phyloP scores from a whole-genome alignment of 2,888 invertebrate genomes.

The Nemapogon koenigi region DNA sequence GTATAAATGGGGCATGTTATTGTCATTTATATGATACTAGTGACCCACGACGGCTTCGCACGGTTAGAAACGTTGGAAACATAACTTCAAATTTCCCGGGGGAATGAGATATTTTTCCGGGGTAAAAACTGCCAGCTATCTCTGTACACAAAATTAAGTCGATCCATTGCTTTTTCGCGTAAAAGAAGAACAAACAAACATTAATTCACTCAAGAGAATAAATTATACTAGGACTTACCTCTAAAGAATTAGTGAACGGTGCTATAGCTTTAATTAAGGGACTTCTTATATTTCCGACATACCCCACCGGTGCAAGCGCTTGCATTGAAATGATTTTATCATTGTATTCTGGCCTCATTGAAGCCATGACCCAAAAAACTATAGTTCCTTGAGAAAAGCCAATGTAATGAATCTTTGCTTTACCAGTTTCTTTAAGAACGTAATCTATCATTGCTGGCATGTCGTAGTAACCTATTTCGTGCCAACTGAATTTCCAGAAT shows the following conservation, averaged over 20 bases:
- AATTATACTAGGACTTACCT: conserved; percentile 40
- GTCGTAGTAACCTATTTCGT: conserved; percentile 79
- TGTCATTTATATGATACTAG: no score
- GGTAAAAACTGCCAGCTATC: no score
- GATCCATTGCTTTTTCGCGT: no score
- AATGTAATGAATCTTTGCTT: conserved; percentile 67
- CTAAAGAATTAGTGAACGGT: conserved; percentile 46
- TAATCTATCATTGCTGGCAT: conserved; percentile 79
- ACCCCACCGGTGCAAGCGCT: conserved; percentile 68
- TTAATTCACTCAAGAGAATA: no score
- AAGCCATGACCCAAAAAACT: conserved; percentile 66
- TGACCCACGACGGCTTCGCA: no score
- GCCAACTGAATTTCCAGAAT: conserved; percentile 70
- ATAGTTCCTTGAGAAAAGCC: conserved; percentile 79
- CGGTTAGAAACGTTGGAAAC: no score
- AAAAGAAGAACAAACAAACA: no score
- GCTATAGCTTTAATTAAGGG: conserved; percentile 53
- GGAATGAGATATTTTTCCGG: no score
- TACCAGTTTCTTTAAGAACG: conserved; percentile 58
- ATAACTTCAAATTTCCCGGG: no score
- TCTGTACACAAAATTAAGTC: no score
- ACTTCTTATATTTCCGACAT: conserved; percentile 48
- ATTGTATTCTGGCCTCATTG: conserved; percentile 64
- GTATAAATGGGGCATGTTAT: no score
- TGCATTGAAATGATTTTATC: conserved; percentile 64